Base-by-base conservation (phyloP, 2,888 invertebrate species). In the Brachypterus glaber region DNA sequence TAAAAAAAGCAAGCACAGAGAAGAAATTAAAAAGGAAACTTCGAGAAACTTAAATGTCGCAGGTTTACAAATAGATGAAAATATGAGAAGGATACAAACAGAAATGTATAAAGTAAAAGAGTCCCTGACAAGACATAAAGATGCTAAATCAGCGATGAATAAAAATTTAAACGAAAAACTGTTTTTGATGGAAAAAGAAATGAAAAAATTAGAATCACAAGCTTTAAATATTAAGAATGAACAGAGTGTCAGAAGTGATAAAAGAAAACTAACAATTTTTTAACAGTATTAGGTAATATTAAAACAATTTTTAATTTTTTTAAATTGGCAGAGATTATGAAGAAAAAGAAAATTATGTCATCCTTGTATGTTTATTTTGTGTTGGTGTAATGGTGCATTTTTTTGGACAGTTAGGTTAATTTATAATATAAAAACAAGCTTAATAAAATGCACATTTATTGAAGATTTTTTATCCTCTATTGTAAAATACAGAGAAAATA, bases 251-350 rank as follows among this genome's bases (percentile, higher is more conserved):
- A 71, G 87, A 45, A 81, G 76, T 48, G 79, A 79, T 55, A 80
- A 81, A 59, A 77, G 77, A 50, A 86, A 86, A 66, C 70, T 87
- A 66, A 76, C 79, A 30, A 70, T 83, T 49, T 88, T 88, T 72
- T 87, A 72, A 68, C 17, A 15, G 8, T n/a, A n/a, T n/a, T n/a
- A n/a, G n/a, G n/a, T n/a, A n/a, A n/a, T n/a, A n/a, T n/a, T n/a
- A n/a, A n/a, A n/a, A n/a, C n/a, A n/a, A n/a, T 9, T 27, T 27
- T 9, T 27, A 9, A 27, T 27, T 9, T 27, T 9, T 11, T 27
- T 27, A 27, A 27, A 27, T 21, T 21, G 21, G n/a, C n/a, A n/a
- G n/a, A n/a, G n/a, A n/a, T n/a, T n/a, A n/a, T n/a, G n/a, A n/a
- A n/a, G n/a, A n/a, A n/a, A n/a, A n/a, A n/a, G n/a, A n/a, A n/a